Base-by-base conservation (phyloP, 2,797 vertebrate genomes). In the Squalus acanthias region DNA sequence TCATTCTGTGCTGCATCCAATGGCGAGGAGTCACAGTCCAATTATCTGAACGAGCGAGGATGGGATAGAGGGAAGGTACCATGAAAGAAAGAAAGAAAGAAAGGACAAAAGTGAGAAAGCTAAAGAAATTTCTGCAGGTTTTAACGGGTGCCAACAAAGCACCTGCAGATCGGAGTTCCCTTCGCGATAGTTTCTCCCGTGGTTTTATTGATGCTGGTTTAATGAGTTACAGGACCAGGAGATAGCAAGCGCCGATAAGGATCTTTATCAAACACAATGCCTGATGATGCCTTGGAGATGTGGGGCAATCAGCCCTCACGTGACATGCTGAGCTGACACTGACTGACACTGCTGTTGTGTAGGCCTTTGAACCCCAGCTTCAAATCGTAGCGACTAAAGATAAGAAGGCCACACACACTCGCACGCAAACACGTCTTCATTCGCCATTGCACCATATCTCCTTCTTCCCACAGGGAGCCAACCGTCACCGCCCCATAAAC, bases 291-390 rank as follows among this genome's bases (percentile, higher is more conserved):
- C 89, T 63, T 65, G 89, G 89, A 63, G 89, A 92, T 65, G 12
- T 92, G 57, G 20, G 57, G 89, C 63, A 63, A n/a, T 65, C 60
- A 92, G 33, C 13, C 29, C 12, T 65, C 89, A 92, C 33, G 60
- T 92, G 57, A 65, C 26, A 10, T 57, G 60, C 33, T 26, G 13
- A 63, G 89, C 89, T 65, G 60, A 92, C 89, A 92, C 89, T 65
- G 60, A 92, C 89, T 92, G 89, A 92, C 89, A 92, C 89, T 92
- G 57, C 89, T n/a, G 89, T n/a, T n/a, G 60, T 63, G 13, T 33
- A 20, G 60, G 57, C 60, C 89, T 92, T 92, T 92, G 89, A 91
- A 26, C 89, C 60, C 26, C 29, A 39, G 89, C 60, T 60, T 92
- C 82, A 33, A 65, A 13, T 26, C 29, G 13, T 29, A 33, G 89